phyloP scores from a whole-genome alignment of 2,888 invertebrate genomes.

The Conops quadrifasciatus region DNA sequence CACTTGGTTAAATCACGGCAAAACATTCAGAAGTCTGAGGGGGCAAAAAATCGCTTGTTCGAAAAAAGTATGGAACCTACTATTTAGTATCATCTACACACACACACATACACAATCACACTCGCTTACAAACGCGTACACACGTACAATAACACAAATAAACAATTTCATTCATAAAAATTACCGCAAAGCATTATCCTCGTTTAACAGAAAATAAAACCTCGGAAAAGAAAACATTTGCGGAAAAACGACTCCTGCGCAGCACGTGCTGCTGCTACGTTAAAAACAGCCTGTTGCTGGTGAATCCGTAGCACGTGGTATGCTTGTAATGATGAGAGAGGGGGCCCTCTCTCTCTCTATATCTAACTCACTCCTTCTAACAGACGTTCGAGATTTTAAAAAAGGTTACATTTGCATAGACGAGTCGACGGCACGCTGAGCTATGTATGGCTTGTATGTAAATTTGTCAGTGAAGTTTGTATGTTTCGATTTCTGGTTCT shows the following conservation, averaged over 20 bases:
- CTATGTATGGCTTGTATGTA: too few relatives aligned
- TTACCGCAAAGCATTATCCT: not conserved
- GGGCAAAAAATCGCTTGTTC: constrained; percentile 2
- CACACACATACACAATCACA: constrained; percentile 33
- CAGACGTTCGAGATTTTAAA: not conserved
- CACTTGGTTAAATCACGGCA: constrained; percentile 23
- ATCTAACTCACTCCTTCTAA: not conserved
- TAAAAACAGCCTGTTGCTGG: constrained; percentile 15
- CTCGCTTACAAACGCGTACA: constrained; percentile 31
- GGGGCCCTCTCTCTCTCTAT: not conserved
- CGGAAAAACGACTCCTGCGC: constrained; percentile 36
- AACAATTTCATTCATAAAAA: constrained; percentile 43
- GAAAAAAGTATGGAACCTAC: constrained; percentile 36
- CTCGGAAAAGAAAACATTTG: not conserved
- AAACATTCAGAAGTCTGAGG: not conserved
- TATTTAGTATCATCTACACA: constrained; percentile 19
- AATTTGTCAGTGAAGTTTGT: too few relatives aligned
- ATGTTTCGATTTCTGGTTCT: too few relatives aligned
- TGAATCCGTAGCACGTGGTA: not conserved
- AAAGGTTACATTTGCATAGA: not conserved
- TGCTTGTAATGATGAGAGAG: not conserved
- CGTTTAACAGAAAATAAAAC: constrained; percentile 3
- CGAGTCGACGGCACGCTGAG: too few relatives aligned
- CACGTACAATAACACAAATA: not conserved
- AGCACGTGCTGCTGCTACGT: constrained; percentile 29